Base-by-base conservation (phyloP, 1,140 invertebrate species). In the Holcopasites calliopsidis region DNA sequence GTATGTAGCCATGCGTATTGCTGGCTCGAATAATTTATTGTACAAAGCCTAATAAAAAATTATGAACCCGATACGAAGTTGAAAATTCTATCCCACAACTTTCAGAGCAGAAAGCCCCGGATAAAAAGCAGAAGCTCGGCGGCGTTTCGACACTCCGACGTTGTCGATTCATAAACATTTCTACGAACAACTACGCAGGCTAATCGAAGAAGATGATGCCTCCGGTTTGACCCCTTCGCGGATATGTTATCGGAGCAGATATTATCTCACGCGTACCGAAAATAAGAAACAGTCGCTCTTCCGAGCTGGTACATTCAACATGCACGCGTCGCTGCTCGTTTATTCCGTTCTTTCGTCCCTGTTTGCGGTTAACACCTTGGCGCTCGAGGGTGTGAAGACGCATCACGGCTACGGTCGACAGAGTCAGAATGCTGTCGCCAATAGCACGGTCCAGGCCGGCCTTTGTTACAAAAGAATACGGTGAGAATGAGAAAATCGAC, bases 381-480 rank as follows among this genome's bases (percentile, higher is more conserved):
- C 86, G 3, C 50, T 73, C 23, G 82, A 87, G 7, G 87, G 85
- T 40, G 83, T 85, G 11, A 88, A 88, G 61, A 81, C 84, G n/a
- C 76, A 79, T 1, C 78, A 82, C 76, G 83, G 42, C 2, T 33
- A 55, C 28, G 31, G 47, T 23, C 10, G 76, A 23, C 10, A 61
- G 11, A 58, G 44, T 38, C 71, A 66, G 26, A 38, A 40, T 0
- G 10, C 16, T 7, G 47, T 47, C 11, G 21, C n/a, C 16, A 82
- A 79, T 23, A 68, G 44, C 47, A 70, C 85, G 1, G 79, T 75
- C 11, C 84, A 86, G 69, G 85, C 83, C 73, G 88, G 87, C 35
- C 85, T 87, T 38, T 91, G 90, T 74, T 88, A 89, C 64, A 91
- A 88, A 69, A 86, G 84, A 61, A 80, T 91, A 52, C 86, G 86